phyloP scores from a whole-genome alignment of 2,113 vertebrate genomes.

The Corythoichthys intestinalis region DNA sequence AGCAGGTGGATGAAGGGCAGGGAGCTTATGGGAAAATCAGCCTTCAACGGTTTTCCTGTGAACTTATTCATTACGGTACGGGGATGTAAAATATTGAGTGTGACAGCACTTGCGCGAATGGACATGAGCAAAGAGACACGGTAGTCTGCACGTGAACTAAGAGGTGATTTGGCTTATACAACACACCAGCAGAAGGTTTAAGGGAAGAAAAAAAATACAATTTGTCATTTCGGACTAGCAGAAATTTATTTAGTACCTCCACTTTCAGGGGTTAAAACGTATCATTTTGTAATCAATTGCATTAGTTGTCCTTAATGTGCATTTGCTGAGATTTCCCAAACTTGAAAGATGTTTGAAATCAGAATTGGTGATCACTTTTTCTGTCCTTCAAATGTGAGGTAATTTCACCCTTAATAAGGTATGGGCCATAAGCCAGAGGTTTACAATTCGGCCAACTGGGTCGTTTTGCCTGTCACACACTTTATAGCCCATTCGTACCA shows the following conservation, averaged over 20 bases:
- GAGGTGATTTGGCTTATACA: neutral
- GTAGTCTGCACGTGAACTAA: neutral
- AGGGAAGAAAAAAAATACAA: neutral
- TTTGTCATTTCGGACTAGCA: neutral
- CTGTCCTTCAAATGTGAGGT: too few relatives aligned
- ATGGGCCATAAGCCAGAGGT: too few relatives aligned
- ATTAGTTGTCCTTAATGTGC: too few relatives aligned
- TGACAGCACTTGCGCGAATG: conserved; percentile 6
- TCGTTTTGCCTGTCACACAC: too few relatives aligned
- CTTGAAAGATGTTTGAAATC: too few relatives aligned
- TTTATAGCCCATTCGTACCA: too few relatives aligned
- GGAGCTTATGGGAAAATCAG: conserved; percentile 43
- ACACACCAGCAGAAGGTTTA: neutral
- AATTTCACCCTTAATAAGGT: too few relatives aligned
- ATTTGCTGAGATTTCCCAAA: too few relatives aligned
- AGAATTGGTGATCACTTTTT: too few relatives aligned
- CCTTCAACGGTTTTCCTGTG: neutral
- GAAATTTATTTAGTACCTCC: neutral
- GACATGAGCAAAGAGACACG: neutral
- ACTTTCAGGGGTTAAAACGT: neutral
- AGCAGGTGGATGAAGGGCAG: conserved; percentile 41
- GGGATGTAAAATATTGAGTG: conserved; percentile 19
- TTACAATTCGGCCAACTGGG: too few relatives aligned
- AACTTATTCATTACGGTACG: conserved; percentile 39
- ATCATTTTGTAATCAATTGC: neutral